Evolutionary conservation across 2,888 invertebrate species (phyloP).

Genomic region (Parasteatoda lunata): DNA sequence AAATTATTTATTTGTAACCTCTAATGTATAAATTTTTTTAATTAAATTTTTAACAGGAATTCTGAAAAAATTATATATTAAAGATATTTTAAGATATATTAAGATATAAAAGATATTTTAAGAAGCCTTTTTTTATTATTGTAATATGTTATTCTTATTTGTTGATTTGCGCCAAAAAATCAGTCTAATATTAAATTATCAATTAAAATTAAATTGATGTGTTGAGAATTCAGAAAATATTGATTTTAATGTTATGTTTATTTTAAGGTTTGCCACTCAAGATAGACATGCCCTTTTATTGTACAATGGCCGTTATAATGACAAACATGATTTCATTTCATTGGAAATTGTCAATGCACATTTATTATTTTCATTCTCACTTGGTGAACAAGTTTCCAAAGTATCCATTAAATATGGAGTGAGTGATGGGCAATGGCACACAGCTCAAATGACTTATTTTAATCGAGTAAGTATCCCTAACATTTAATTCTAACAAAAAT

Average conservation of each 20-base stretch:
- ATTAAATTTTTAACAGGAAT: background rate
- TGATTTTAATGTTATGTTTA: background rate
- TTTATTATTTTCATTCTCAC: slow-evolving; percentile 88
- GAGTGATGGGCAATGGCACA: slow-evolving; percentile 93
- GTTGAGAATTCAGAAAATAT: too few relatives aligned
- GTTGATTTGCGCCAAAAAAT: too few relatives aligned
- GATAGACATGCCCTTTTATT: slow-evolving; percentile 88
- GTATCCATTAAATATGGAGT: slow-evolving; percentile 79
- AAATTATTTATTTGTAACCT: too few relatives aligned
- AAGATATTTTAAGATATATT: too few relatives aligned
- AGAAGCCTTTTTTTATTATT: too few relatives aligned
- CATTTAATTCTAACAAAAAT: too few relatives aligned
- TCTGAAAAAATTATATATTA: too few relatives aligned
- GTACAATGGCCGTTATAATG: slow-evolving; percentile 97
- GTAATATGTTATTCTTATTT: too few relatives aligned
- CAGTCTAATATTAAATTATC: too few relatives aligned
- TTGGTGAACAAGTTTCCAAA: slow-evolving; percentile 84
- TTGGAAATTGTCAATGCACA: slow-evolving; percentile 85
- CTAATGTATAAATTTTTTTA: background rate
- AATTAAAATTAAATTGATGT: too few relatives aligned
- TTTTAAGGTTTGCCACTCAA: slow-evolving; percentile 88
- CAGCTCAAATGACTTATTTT: slow-evolving; percentile 86
- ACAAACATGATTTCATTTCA: slow-evolving; percentile 93
- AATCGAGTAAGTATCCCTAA: slow-evolving; percentile 80
- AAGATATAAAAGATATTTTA: too few relatives aligned